These are phyloP conservation scores for Piprites chloris DNA, from an alignment of 2,113 vertebrate species.

Conservation along the genomic window DNA sequence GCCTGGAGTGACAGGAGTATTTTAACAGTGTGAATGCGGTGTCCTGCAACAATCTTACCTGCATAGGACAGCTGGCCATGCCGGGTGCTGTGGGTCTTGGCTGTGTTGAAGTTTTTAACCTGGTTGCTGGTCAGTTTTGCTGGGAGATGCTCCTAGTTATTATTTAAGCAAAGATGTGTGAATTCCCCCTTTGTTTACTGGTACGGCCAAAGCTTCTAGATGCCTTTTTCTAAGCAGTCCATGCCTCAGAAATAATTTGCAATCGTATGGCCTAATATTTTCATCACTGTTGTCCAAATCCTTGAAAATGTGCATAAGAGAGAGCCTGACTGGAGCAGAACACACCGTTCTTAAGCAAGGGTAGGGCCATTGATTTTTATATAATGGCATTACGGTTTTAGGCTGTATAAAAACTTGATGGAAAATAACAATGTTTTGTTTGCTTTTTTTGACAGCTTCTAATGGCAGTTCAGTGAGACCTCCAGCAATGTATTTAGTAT, in stretches of 20 bases:
- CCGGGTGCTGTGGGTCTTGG: background rate
- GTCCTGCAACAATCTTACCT: background rate
- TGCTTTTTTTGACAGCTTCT: constrained; percentile 44
- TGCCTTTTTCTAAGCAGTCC: background rate
- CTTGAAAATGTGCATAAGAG: background rate
- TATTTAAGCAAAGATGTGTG: background rate
- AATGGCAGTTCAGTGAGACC: background rate
- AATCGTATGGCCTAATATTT: accelerated
- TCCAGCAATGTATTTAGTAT: constrained; percentile 30
- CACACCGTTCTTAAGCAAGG: background rate
- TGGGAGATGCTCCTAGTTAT: background rate
- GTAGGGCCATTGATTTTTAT: background rate
- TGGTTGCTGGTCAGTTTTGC: background rate
- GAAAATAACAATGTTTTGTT: constrained; percentile 13
- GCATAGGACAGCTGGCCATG: background rate
- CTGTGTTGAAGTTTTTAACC: background rate
- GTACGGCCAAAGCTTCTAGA: background rate
- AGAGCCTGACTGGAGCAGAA: background rate
- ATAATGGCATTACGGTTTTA: background rate
- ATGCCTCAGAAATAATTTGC: background rate
- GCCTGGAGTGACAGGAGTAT: background rate
- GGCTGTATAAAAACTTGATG: constrained; percentile 4
- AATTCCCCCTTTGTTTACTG: background rate
- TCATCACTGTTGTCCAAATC: background rate
- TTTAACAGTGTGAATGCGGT: background rate